Conservation (phyloP, 2,888 invertebrate species). For the Disparrhopalites patrizii region DNA sequence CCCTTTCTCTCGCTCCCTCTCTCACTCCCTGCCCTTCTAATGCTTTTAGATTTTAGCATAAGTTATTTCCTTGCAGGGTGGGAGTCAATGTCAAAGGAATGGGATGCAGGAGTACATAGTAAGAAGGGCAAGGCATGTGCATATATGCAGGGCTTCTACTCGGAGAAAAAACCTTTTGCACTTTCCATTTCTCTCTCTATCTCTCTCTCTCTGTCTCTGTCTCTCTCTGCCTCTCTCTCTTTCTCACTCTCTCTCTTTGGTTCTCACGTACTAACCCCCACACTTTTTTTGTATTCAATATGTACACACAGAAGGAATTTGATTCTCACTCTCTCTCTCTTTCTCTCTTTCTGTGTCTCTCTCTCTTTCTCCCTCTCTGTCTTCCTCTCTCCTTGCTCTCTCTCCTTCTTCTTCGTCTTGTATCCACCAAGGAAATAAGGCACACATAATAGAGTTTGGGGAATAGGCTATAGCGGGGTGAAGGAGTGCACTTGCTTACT, state of each 20-base stretch:
- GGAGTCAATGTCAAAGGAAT: slow-evolving; percentile 11
- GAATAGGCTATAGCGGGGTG: not conserved
- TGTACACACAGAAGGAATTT: not conserved
- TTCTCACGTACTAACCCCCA: no score
- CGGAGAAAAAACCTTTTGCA: no score
- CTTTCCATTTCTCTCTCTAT: no score
- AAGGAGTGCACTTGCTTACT: not conserved
- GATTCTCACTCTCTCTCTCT: not conserved
- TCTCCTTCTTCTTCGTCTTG: not conserved
- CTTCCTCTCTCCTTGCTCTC: not conserved
- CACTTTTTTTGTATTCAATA: no score
- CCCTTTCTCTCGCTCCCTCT: no score
- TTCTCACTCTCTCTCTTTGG: no score
- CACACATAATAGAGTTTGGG: not conserved
- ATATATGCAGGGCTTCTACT: no score
- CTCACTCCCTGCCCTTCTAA: no score
- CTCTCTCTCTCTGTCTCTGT: no score
- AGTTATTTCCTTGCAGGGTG: slow-evolving; percentile 21
- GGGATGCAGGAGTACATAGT: no score
- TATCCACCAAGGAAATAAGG: slow-evolving; percentile 1
- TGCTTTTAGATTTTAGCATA: slow-evolving; percentile 38
- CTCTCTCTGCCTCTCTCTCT: no score
- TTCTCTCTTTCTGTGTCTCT: not conserved
- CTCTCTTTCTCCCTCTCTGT: not conserved
- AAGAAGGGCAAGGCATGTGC: no score